Base-by-base conservation (phyloP, 2,113 vertebrate genomes). In the Excalfactoria chinensis region DNA sequence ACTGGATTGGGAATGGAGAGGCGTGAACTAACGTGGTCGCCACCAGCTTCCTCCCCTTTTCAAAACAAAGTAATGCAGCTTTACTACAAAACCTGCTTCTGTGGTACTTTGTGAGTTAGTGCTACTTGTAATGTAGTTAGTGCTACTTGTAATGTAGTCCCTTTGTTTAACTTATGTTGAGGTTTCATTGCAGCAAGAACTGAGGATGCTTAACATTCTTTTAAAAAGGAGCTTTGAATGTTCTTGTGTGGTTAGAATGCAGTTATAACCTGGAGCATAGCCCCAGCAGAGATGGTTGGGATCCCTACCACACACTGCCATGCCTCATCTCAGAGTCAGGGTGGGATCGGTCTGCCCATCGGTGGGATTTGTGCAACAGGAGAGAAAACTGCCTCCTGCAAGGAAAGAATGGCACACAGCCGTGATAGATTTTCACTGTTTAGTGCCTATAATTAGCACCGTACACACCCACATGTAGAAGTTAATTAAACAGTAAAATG, bases 341-440 rank as follows among this genome's bases (percentile, higher is more conserved):
- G 51, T 55, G 25, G 15, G 26, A 32, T 28, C 5, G 7, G 21
- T 63, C 59, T 75, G 55, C 46, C 5, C 23, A 13, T 2, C 23
- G 46, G 23, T 26, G 19, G 41, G 51, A 17, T 74, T 28, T 74
- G 76, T 84, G 46, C 46, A 73, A 41, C 28, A 23, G 51, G 62
- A 81, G 43, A 60, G 18, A 68, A 49, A 86, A 48, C 46, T 11
- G n/a, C 37, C 21, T 64, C 28, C 43, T 43, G 12, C 6, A 55
- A 43, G 48, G 11, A 63, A 74, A 51, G 48, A 71, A 43, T 0
- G 0, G 44, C 58, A 56, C 14, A 32, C 2, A 51, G n/a, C 5
- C 23, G 2, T 58, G 40, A 16, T 56, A 3, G 37, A 20, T 86
- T 63, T 90, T 86, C 56, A 40, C 78, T 2, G 3, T 53, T 84